Evolutionary conservation across 2,113 vertebrate genomes (phyloP).

Genomic region (Girardinichthys multiradiatus): DNA sequence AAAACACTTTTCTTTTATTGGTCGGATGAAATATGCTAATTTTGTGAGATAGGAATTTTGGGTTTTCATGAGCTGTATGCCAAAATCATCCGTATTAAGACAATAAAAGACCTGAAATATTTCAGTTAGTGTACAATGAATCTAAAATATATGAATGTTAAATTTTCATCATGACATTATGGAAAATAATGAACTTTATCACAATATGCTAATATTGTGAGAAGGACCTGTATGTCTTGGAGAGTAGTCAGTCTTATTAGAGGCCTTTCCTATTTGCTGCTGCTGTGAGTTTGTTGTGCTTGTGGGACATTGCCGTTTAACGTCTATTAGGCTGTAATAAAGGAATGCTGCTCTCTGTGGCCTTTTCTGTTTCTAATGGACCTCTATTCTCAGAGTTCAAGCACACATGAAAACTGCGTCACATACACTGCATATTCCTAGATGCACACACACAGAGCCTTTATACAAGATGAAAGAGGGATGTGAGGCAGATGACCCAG

Average conservation of each 20-base stretch:
- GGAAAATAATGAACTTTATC: too few species aligned
- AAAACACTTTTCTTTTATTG: too few species aligned
- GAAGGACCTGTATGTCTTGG: too few species aligned
- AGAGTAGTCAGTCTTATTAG: conserved; percentile 17
- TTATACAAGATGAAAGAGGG: conserved; percentile 44
- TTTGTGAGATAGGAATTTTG: too few species aligned
- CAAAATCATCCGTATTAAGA: too few species aligned
- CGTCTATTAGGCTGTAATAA: conserved; percentile 61
- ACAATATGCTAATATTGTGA: too few species aligned
- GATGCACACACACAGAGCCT: not conserved
- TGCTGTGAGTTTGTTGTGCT: not conserved
- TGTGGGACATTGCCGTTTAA: conserved; percentile 37
- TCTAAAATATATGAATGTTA: too few species aligned
- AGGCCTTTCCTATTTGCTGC: conserved; percentile 28
- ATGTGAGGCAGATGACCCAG: conserved; percentile 48
- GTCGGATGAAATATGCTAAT: too few species aligned
- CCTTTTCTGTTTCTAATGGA: conserved; percentile 55
- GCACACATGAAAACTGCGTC: conserved; percentile 26
- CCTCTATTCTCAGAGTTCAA: conserved; percentile 62
- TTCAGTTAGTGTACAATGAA: too few species aligned
- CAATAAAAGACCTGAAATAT: too few species aligned
- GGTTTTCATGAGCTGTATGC: too few species aligned
- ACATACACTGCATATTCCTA: not conserved
- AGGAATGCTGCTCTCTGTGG: conserved; percentile 44
- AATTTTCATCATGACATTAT: too few species aligned